Conservation (phyloP, 2,113 vertebrate species). For the Marmota flaviventris region DNA sequence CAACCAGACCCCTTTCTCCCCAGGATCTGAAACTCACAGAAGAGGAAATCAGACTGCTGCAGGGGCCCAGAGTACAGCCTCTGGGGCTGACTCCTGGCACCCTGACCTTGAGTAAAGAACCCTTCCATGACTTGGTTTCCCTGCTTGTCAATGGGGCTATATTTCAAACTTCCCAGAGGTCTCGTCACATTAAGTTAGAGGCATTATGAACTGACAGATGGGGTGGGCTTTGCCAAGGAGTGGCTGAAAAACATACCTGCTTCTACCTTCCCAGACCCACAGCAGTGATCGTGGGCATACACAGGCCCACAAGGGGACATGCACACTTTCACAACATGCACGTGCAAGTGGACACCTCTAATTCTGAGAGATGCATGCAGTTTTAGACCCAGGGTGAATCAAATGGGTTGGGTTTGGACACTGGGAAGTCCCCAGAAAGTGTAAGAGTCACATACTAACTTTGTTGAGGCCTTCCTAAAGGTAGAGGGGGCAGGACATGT, state of each 20-base stretch:
- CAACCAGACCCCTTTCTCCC: neutral
- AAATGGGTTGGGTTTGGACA: neutral
- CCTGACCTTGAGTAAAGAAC: neutral
- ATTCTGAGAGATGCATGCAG: neutral
- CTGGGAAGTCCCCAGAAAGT: neutral
- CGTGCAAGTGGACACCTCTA: neutral
- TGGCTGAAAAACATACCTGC: neutral
- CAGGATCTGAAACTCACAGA: neutral
- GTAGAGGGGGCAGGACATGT: neutral
- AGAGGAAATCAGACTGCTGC: neutral
- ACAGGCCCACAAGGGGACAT: neutral
- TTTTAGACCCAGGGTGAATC: neutral
- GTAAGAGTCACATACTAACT: neutral
- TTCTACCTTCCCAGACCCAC: neutral
- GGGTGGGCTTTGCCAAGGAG: neutral
- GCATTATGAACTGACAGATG: neutral
- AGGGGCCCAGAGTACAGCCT: neutral
- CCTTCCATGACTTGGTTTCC: slow-evolving; percentile 6
- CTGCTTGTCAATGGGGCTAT: neutral
- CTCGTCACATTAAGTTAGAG: neutral
- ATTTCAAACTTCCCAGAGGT: neutral
- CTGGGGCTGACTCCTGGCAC: neutral
- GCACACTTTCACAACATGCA: neutral
- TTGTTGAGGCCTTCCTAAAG: neutral
- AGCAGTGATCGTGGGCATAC: neutral